Percentiles rank a stretch among this genome's conserved stretches.
phyloP scores from a whole-genome alignment of 2,797 vertebrate species.

The Buphagus erythrorhynchus region DNA sequence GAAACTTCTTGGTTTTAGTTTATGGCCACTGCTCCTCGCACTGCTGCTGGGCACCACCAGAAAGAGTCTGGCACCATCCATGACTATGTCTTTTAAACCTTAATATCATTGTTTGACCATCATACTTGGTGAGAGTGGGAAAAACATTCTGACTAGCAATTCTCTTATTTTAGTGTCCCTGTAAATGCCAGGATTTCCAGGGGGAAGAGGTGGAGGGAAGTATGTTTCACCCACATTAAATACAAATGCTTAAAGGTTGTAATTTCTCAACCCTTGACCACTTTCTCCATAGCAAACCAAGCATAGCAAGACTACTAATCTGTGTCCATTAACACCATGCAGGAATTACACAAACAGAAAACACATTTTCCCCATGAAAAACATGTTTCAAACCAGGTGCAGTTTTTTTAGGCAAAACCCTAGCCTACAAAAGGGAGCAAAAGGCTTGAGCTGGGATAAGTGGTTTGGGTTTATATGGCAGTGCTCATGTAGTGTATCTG shows the following conservation, averaged over 20 bases:
- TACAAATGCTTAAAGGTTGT: not conserved
- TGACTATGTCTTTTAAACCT: not conserved
- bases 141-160: not conserved
- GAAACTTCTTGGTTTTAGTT: not conserved
- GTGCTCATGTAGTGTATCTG: fast-evolving
- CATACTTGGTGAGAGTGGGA: not conserved
- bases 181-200: not conserved
- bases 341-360: not conserved
- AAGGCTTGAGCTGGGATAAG: fast-evolving
- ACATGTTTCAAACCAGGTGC: fast-evolving
- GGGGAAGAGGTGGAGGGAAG: not conserved
- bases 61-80: not conserved
- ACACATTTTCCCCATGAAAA: not conserved
- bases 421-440: too few species aligned
- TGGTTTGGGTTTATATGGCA: fast-evolving
- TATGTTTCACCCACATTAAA: not conserved
- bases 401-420: not conserved
- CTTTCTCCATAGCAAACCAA: not conserved
- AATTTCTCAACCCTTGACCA: not conserved
- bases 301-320: not conserved
- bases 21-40: not conserved
- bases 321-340: fast-evolving
- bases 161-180: not conserved
- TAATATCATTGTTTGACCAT: not conserved
- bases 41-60: not conserved